Evolutionary conservation across 2,113 vertebrate species (phyloP), one percentile per base, ranked within the genome.

Genomic region (Patagioenas fasciata): DNA sequence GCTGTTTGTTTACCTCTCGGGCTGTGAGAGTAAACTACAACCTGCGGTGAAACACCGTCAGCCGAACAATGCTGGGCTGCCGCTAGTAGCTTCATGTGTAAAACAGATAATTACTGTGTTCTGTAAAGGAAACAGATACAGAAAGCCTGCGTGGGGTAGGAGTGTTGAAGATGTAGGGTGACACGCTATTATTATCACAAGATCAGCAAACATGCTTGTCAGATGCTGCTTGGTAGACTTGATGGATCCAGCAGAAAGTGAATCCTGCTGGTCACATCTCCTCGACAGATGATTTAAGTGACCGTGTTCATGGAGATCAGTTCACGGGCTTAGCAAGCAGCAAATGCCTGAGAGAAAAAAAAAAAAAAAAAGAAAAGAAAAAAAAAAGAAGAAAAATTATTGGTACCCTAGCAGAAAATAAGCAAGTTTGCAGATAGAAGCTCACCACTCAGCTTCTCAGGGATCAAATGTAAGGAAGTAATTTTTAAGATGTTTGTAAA

Each of bases 1-100:
- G 90, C 95, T 89, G 96, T 94, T 96, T 97, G 93, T 97, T 96
- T 96, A 93, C 90, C 38, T 96, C 69, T 51, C 1, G 2, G 86
- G 78, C 81, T 53, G 79, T 2, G 1, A 75, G 70, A 81, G 64
- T 8, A 79, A 74, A 9, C 79, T 71, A 60, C 86, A 82, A 91
- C 69, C 81, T 80, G 64, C 6, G 5, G 80, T 44, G 34, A 86
- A 66, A 73, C 87, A 42, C 91, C 1, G 2, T 8, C 14, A 89
- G 86, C 67, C 13, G 66, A 91, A 89, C 73, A 94, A 53, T 71
- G 83, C 80, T 3, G 36, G 50, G 72, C 87, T 95, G 85, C 82
- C 2, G 5, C 32, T 23, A 25, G 19, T 70, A 61, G 54, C 88
- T 91, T 61, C 84, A 50, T 1, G 3, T 65, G 77, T 91, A 89